Evolutionary conservation across 2,113 vertebrate species (phyloP), one percentile per base, ranked within the genome.

Genomic region (Pelusios castaneus): DNA sequence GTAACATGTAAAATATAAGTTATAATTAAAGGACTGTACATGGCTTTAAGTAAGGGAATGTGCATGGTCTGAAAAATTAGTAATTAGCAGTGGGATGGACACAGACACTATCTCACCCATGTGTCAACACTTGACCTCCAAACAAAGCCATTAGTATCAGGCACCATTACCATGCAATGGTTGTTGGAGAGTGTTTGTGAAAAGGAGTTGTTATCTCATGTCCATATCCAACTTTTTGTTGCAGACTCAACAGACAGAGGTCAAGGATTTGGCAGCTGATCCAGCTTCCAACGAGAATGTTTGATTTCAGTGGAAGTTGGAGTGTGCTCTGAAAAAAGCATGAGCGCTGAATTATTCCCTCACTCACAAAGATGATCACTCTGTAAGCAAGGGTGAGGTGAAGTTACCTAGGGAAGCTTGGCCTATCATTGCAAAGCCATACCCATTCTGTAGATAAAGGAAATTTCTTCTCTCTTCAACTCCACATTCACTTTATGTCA

Each of bases 1-100:
- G 92, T 86, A 96, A 87, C 87, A 94, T 85, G n/a, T 87, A 93
- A 87, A 92, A n/a, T n/a, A 85, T 12, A 75, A 90, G 52, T 0
- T 2, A 73, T 83, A 95, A n/a, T n/a, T n/a, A n/a, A n/a, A n/a
- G n/a, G n/a, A n/a, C n/a, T n/a, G n/a, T n/a, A n/a, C n/a, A n/a
- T n/a, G n/a, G n/a, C n/a, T n/a, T n/a, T n/a, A n/a, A 75, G 85
- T 83, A 52, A 80, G 9, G 17, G 51, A 43, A 52, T 83, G 41
- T 0, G 0, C 93, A 80, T 83, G 73, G 79, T 86, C 76, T 55
- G 19, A 3, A 60, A 87, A 84, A 91, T 88, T 83, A 89, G 70
- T 2, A 84, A 91, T 88, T 83, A 89, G 70, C 2, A 0, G 49
- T n/a, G 51, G 54, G 60, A 47, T 47, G 47, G 47, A 95, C 80